Evolutionary conservation across 1,140 invertebrate genomes (phyloP), one percentile per base, ranked within the genome.

Genomic region (Brachionus calyciflorus): DNA sequence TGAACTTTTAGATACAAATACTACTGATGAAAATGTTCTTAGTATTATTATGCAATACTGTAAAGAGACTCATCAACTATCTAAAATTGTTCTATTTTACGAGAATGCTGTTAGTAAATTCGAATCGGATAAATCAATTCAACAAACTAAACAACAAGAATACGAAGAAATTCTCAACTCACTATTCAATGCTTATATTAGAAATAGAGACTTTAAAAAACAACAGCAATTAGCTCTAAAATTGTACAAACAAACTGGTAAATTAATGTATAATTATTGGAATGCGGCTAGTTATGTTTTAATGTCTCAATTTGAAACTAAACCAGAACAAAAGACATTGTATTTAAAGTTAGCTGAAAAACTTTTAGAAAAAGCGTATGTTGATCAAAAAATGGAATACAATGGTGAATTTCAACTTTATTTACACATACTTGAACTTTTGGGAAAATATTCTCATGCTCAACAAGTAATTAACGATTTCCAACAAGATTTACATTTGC

Each of bases 281-380:
- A 73, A 73, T 24, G 69, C 69, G 3, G 69, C 69, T 19, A 73
- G 69, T 24, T 73, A 51, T 55, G 69, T 73, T 28, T 26, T 73
- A 17, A 37, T 73, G 69, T n/a, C 46, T 10, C 40, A 55, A 10
- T 19, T 21, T 17, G 37, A 49, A n/a, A 3, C 9, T 9, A 73
- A 51, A 40, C 9, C 7, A 0, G 60, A 65, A 14, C 60, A 65
- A 24, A 24, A 24, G 44, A 65, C 19, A 6, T 10, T 73, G 0
- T 73, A 51, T 26, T 55, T 73, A 19, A 37, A 51, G 24, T 55
- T 73, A 30, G 69, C 46, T 21, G 69, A 73, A 19, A 73, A 73
- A 73, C 26, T 73, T 10, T 28, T 73, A 10, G 30, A 73, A 73
- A 73, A 73, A 24, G 24, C 28, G 7, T 73, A 51, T 55, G 44